Evolutionary conservation across 2,797 vertebrate genomes (phyloP), one percentile per base, ranked within the genome.

Genomic region (Harpagifer antarcticus): DNA sequence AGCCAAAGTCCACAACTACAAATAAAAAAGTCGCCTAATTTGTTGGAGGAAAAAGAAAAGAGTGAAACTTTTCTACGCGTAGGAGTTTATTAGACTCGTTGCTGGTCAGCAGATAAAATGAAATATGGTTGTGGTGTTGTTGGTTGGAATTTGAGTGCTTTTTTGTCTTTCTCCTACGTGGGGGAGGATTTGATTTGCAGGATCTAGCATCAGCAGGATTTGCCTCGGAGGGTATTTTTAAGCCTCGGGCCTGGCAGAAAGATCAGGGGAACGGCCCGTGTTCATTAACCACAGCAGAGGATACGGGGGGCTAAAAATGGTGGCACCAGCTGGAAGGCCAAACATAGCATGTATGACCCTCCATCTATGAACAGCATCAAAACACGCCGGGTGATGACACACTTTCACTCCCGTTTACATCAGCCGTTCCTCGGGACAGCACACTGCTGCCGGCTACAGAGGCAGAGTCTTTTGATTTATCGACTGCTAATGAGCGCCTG

Each of bases 231-330:
- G 66, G 53, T 85, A 86, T 81, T 94, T 93, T 92, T 86, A 83
- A 89, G 81, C 63, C 76, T 62, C 62, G 59, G 53, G 78, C 78
- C 73, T 87, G 88, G 84, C 82, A 76, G 72, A 67, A 55, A 71
- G 87, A 86, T 81, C 84, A 77, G 83, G 86, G 88, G 87, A 90
- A 83, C 43, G 74, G 53, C 78, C 79, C 50, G 81, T 19, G 81
- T 86, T 90, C 88, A 88, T 91, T 88, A 90, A 91, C 85, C 80
- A 79, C 86, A 84, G 89, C 83, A 84, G 78, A 88, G 79, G 72
- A 79, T 74, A 68, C 49, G 67, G 55, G 67, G 74, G 76, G 83
- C 86, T 91, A 91, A 93, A 91, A 88, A 83, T 75, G 86, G 72
- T 73, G 27, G 14, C 42, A 68, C 44, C 86, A 84, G 80, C 90